Base-by-base conservation (phyloP, 2,888 invertebrate species). In the Melipona bicolor region DNA sequence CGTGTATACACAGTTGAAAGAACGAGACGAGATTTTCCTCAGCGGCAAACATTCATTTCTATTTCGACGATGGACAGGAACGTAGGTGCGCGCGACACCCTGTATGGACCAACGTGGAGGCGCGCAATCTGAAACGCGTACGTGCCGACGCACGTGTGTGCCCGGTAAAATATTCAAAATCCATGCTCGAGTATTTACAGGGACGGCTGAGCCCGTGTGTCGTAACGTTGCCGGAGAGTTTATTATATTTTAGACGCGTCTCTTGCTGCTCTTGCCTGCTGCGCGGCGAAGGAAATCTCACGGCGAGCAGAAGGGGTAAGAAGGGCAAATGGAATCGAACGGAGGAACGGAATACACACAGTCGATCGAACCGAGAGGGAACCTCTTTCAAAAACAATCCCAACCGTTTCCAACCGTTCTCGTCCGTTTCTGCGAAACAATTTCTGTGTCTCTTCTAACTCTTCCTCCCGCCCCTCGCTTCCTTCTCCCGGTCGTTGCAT, bases 181-280 rank as follows among this genome's bases (percentile, higher is more conserved):
- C 90, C 86, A 90, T 90, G 90, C 81, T 77, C 69, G 79, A 82
- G 84, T 88, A 88, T 90, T 88, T 90, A 90, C 87, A 87, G 81
- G 87, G 85, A 76, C 75, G 85, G 81, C 81, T 79, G 83, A 88
- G 82, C 79, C 80, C 70, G 83, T 88, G 79, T 73, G 77, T 78
- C 79, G 86, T 80, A 79, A 80, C 87, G 81, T 73, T 77, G 74
- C 74, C 77, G 80, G 83, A 88, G 87, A 88, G 87, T 90, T 89
- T 90, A 90, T 90, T 89, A 89, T 90, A 90, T 90, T 90, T 90
- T 76, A 87, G 90, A 83, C 85, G 86, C 84, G 90, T 84, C 87
- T 90, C 79, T 77, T 67, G 65, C 67, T 64, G 64, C 79, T 76
- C 61, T 43, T 11, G 9, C 43, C 43, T 11, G 59, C 73, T 74